phyloP scores from a whole-genome alignment of 2,797 vertebrate genomes.

The Enteromius trimaculatus region DNA sequence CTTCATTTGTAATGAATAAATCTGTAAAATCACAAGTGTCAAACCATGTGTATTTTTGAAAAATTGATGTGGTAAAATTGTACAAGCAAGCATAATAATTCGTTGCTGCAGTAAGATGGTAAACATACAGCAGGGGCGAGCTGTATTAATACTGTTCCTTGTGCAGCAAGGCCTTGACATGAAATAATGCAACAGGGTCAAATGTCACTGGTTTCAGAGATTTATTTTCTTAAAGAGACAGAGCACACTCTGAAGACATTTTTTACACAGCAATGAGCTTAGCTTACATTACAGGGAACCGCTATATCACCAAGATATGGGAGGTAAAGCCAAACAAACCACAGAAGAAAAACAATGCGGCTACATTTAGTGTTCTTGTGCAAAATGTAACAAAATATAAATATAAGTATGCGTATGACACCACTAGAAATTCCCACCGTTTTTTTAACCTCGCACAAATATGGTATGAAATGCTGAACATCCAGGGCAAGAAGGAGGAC shows the following conservation, averaged over 20 bases:
- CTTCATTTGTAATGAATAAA: neutral
- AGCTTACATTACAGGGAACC: conserved; percentile 45
- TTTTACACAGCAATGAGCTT: conserved; percentile 31
- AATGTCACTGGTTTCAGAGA: conserved; percentile 22
- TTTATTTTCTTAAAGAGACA: conserved; percentile 34
- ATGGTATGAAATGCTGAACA: conserved; percentile 13
- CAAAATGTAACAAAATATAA: conserved; percentile 56
- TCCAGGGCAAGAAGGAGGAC: neutral
- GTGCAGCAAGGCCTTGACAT: neutral
- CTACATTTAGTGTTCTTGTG: conserved; percentile 64
- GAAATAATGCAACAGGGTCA: conserved; percentile 2
- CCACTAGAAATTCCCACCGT: conserved; percentile 1
- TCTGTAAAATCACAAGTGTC: neutral
- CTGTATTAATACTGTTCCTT: neutral
- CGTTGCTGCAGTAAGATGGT: conserved; percentile 10
- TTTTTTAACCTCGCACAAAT: conserved; percentile 33
- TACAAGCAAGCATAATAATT: conserved; percentile 34
- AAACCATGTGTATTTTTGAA: neutral
- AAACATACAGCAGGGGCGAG: neutral
- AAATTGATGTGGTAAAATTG: conserved; percentile 33
- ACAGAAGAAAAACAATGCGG: conserved; percentile 28
- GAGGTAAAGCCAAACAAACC: conserved; percentile 25
- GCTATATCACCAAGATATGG: conserved; percentile 22
- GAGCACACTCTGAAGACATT: conserved; percentile 22
- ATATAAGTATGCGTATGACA: conserved; percentile 52